Evolutionary conservation across 30 jellyfish, hydroid and myxozoan genomes (phyloP).

Genomic region (Hydractinia echinata): DNA sequence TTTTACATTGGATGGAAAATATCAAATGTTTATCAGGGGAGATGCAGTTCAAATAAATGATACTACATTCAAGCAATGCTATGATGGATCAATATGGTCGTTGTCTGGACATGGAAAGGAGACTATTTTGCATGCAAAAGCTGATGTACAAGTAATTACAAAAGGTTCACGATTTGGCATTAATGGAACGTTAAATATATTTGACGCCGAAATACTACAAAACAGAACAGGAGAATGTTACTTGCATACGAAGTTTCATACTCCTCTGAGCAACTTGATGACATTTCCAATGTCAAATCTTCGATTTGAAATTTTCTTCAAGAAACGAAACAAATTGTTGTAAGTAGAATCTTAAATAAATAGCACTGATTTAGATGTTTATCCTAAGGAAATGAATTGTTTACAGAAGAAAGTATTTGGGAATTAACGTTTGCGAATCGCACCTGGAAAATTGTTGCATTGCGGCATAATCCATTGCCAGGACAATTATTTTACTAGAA

Average conservation of each 20-base stretch:
- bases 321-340: background rate
- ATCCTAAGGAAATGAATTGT: too few species aligned
- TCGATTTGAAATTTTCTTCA: background rate
- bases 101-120: constrained; percentile 5
- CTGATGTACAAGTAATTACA: background rate
- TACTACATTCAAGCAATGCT: background rate
- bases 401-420: too few species aligned
- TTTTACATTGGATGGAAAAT: background rate
- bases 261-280: background rate
- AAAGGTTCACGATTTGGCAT: background rate
- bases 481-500: too few species aligned
- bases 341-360: background rate
- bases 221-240: background rate
- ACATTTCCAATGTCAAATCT: background rate
- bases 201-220: background rate
- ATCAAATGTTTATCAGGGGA: background rate
- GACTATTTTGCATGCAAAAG: background rate
- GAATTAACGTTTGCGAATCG: too few species aligned
- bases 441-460: too few species aligned
- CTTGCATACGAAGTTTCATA: background rate
- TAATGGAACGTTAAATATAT: constrained; percentile 10
- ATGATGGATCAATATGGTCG: background rate
- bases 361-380: too few species aligned
- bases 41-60: background rate
- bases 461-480: too few species aligned